Evolutionary conservation across 2,797 vertebrate species (phyloP), one percentile per base, ranked within the genome.

Genomic region (Rhyacichthys aspro): DNA sequence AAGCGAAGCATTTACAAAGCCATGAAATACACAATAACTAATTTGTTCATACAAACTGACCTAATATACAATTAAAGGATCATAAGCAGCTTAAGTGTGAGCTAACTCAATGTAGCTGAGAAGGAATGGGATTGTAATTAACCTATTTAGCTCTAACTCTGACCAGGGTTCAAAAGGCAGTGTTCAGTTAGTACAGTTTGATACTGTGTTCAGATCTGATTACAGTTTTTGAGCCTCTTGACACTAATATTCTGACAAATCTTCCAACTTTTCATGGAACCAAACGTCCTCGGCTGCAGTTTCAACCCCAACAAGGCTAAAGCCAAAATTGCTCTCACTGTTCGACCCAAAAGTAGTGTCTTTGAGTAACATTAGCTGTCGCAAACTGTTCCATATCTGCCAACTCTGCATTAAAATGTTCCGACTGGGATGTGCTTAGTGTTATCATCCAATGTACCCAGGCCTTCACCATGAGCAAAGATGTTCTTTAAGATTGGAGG

Each of bases 401-500:
- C 28, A 42, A 37, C 14, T 18, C 11, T 42, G 19, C 46, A 15
- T 57, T 42, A 28, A 54, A 45, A 36, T 39, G 5, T 41, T 23
- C 18, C 2, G 5, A 9, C 15, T 57, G 9, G 33, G 42, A 55
- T 9, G 10, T 50, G 23, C 16, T 43, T 55, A 11, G 1, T 50
- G 55, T 53, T 41, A 39, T 50, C 19, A 65, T 44, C 19, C 33
- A 11, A 11, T 41, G 45, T 45, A 19, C 16, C 5, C 32, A 33
- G 9, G 18, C 16, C 23, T 34, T 43, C 43, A 19, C 41, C 23
- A 14, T 36, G 11, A 59, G 23, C 62, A 59, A 49, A 42, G 62
- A 65, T 36, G 44, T 32, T 7, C 15, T 6, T 39, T 8, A 58
- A 54, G 47, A 64, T 47, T 46, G 55, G 42, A 54, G 34, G 50